Evolutionary conservation across 2,113 vertebrate species (phyloP).

Genomic region (Urocolius indicus): DNA sequence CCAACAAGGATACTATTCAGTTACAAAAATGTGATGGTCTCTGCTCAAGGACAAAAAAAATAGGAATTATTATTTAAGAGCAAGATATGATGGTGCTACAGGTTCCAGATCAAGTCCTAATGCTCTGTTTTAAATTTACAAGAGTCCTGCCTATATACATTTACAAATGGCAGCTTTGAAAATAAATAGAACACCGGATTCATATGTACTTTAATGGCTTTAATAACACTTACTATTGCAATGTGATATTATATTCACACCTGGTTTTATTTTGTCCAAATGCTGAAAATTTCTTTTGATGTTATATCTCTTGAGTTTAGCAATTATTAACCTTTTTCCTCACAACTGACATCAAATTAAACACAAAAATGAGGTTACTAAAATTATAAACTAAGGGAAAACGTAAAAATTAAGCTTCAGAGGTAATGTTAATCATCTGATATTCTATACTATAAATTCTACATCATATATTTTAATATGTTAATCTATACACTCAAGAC

Average conservation of each 20-base stretch:
- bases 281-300: constrained; percentile 62
- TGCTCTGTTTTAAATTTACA: constrained; percentile 53
- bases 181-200: constrained; percentile 38
- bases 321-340: constrained; percentile 28
- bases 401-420: neutral
- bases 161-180: constrained; percentile 62
- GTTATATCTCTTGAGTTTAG: constrained; percentile 37
- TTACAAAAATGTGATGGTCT: neutral
- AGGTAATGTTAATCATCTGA: neutral
- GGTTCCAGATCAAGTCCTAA: constrained; percentile 3
- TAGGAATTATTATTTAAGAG: neutral
- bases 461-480: neutral
- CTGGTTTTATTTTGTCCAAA: constrained; percentile 66
- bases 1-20: neutral
- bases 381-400: neutral
- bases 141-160: neutral
- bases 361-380: neutral
- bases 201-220: constrained; percentile 54
- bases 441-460: neutral
- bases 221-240: constrained; percentile 48
- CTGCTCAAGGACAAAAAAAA: neutral
- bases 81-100: neutral
- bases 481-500: neutral
- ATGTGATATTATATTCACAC: constrained; percentile 66
- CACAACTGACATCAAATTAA: constrained; percentile 16